Conservation (phyloP, 2,888 invertebrate species). For the Monoplex corrugatus region DNA sequence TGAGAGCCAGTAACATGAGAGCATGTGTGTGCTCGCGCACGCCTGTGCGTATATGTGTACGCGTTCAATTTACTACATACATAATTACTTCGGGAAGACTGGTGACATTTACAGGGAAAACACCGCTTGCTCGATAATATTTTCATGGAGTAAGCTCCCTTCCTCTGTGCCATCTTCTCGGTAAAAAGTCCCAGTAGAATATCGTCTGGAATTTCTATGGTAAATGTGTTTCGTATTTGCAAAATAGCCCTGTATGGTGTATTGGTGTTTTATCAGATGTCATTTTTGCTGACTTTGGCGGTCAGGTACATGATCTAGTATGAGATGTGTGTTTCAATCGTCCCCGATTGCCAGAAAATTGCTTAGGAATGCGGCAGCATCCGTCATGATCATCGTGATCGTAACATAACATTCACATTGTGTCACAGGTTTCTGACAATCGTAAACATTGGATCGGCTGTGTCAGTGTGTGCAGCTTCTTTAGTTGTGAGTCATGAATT, state of each 20-base stretch:
- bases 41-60: too few species aligned
- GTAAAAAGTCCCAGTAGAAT: conserved; percentile 7
- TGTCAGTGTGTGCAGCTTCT: not conserved
- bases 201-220: conserved; percentile 38
- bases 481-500: not conserved
- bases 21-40: too few species aligned
- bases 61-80: too few species aligned
- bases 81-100: too few species aligned
- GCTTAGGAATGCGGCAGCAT: not conserved
- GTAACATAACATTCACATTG: too few species aligned
- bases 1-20: too few species aligned
- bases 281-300: not conserved
- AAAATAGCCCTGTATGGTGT: not conserved
- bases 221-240: not conserved
- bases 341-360: not conserved
- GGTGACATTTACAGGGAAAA: not conserved
- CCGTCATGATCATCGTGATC: too few species aligned
- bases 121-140: not conserved
- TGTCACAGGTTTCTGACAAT: not conserved
- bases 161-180: conserved; percentile 16
- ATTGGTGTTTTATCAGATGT: not conserved
- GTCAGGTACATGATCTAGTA: not conserved
- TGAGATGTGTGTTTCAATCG: not conserved
- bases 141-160: conserved; percentile 25
- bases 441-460: too few species aligned